Evolutionary conservation across 2,888 invertebrate genomes (phyloP), one percentile per base, ranked within the genome.

Genomic region (Andrena marginata): DNA sequence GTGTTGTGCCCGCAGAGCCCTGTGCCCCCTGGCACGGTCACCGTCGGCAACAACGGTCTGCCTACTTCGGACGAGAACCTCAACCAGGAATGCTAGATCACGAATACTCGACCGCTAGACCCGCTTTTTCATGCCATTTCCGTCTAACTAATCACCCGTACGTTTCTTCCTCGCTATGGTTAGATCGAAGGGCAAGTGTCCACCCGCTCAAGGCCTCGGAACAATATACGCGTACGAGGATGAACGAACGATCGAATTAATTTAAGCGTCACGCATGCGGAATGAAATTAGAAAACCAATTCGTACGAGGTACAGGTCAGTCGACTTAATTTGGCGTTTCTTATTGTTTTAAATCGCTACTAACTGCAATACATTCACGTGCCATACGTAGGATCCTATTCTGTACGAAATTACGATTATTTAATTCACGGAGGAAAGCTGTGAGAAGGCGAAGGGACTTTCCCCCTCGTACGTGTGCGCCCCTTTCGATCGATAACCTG

Each of bases 21-120:
- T 86, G 92, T 93, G 89, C 93, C 93, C 82, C 90, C 92, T 77
- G 91, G 91, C 89, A 88, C 90, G 82, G 88, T 91, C 90, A 88
- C 85, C 90, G 87, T 89, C 84, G 90, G 89, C 89, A 93, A 93
- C 90, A 93, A 93, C 85, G 93, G 91, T 84, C 92, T 93, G 85
- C 92, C 92, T 75, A 90, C 91, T 77, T 93, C 93, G 90, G 92
- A 93, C 87, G 92, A 93, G 90, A 93, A 92, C 89, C 93, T 93
- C 90, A 93, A 92, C 90, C 93, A 93, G 91, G 93, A 93, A 89
- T 91, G 90, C 90, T 93, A 93, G 88, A 85, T 88, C 87, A 84
- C 83, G 80, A 86, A 77, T 85, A 71, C 70, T 77, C 81, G 68
- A 74, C 78, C 80, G 78, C 73, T 85, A 87, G 77, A 75, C 72